Percentiles rank a stretch among this genome's conserved stretches.
phyloP scores from a whole-genome alignment of 2,797 vertebrate species.

The Eremophila alpestris region DNA sequence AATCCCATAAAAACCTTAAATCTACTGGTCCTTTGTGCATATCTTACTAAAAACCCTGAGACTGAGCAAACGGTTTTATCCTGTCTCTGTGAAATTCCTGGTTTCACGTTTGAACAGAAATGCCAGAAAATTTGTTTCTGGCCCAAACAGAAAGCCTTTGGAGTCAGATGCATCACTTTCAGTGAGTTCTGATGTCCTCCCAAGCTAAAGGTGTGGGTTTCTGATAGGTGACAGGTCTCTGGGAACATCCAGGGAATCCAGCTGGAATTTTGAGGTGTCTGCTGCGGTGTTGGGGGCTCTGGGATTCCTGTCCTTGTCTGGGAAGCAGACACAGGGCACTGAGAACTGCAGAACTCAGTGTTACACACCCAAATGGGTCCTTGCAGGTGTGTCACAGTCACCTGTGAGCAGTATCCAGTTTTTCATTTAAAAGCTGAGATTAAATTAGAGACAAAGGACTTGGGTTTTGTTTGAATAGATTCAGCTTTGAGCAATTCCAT shows the following conservation, averaged over 20 bases:
- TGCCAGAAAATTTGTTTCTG: background rate
- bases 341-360: rapidly evolving
- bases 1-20: background rate
- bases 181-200: background rate
- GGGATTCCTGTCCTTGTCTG: background rate
- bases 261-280: background rate
- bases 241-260: background rate
- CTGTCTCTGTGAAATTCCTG: background rate
- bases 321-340: background rate
- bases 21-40: background rate
- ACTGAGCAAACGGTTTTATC: background rate
- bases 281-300: background rate
- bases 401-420: background rate
- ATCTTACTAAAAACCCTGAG: background rate
- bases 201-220: background rate
- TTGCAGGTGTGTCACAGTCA: background rate
- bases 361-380: background rate
- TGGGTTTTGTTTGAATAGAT: background rate
- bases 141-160: background rate
- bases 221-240: rapidly evolving
- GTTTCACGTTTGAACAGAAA: background rate
- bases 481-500: background rate
- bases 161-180: rapidly evolving
- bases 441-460: background rate
- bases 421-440: background rate